A percentile compares a stretch with the other conserved stretches of the same genome.
Evolutionary conservation across 2,888 invertebrate genomes (phyloP).

Genomic region (Mythimna pallens): DNA sequence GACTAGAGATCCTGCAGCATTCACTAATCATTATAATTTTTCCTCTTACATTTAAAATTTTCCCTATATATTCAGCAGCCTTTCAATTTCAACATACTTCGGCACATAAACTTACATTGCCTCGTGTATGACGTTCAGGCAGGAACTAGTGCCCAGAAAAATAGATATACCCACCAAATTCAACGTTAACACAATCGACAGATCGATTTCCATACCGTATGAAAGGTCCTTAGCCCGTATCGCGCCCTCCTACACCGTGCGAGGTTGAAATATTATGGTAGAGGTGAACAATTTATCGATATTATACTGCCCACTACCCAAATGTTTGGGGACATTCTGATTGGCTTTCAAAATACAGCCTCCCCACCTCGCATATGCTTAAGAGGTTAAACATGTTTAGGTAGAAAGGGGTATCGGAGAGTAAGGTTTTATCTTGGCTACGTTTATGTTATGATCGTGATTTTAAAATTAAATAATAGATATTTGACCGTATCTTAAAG

Average conservation of each 20-base stretch:
- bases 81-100: neutral
- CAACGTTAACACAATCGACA: neutral
- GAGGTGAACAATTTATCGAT: slow-evolving; percentile 80
- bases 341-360: slow-evolving; percentile 70
- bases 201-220: slow-evolving; percentile 10
- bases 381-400: slow-evolving; percentile 70
- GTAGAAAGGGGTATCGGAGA: slow-evolving; percentile 3
- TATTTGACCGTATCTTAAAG: neutral
- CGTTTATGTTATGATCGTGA: neutral
- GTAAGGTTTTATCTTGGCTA: slow-evolving; percentile 4
- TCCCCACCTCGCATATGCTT: slow-evolving; percentile 51
- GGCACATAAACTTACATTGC: too few relatives aligned
- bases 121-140: too few relatives aligned
- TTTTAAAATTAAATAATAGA: neutral
- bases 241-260: slow-evolving; percentile 66
- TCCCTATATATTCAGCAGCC: neutral
- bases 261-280: slow-evolving; percentile 72
- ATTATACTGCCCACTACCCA: slow-evolving; percentile 70
- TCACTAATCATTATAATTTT: neutral
- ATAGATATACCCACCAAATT: neutral
- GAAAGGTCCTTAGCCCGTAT: slow-evolving; percentile 55
- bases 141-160: neutral
- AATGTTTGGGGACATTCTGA: slow-evolving; percentile 70
- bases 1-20: neutral
- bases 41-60: neutral